Evolutionary conservation across 2,888 invertebrate genomes (phyloP), one percentile per base, ranked within the genome.

Genomic region (Gymnosoma rotundatum): DNA sequence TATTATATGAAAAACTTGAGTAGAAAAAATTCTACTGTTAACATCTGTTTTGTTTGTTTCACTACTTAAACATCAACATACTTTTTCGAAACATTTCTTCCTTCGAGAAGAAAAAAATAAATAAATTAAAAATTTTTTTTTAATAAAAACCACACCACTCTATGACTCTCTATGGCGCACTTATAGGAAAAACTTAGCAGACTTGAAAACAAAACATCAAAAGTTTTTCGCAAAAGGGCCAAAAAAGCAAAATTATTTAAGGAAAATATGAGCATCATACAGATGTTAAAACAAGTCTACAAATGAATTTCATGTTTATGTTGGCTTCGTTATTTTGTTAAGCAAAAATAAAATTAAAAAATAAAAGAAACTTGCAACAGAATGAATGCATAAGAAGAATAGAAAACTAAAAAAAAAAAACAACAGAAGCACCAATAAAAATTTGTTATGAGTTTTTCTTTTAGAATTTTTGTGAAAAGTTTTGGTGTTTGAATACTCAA

Each of bases 401-500:
- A 16, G 48, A 0, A 9, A n/a, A n/a, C n/a, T n/a, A n/a, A n/a
- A 48, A 2, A 63, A 16, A 61, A 21, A 21, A 32, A 56, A 25
- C n/a, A 32, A 52, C 38, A 74, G 67, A 83, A 82, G 61, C 74
- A 60, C 54, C 66, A 85, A 83, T 80, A 84, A 83, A 86, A 86
- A 86, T 86, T 81, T 87, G 70, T 86, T 82, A 83, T 86, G 83
- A 85, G 85, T 80, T 73, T 66, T 72, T 70, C 70, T 63, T 45
- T 50, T 61, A 50, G 12, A 14, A 48, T 66, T 66, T 32, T 79
- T 32, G n/a, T 42, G 6, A 25, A 21, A 76, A 18, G 67, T 79
- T 66, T 79, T 66, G 72, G 36, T 67, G 72, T 79, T 72, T 66
- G 54, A 66, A 38, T n/a, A 21, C 54, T 63, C 14, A 12, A n/a